Conservation (phyloP, 2,113 vertebrate species). For the Alosa alosa region DNA sequence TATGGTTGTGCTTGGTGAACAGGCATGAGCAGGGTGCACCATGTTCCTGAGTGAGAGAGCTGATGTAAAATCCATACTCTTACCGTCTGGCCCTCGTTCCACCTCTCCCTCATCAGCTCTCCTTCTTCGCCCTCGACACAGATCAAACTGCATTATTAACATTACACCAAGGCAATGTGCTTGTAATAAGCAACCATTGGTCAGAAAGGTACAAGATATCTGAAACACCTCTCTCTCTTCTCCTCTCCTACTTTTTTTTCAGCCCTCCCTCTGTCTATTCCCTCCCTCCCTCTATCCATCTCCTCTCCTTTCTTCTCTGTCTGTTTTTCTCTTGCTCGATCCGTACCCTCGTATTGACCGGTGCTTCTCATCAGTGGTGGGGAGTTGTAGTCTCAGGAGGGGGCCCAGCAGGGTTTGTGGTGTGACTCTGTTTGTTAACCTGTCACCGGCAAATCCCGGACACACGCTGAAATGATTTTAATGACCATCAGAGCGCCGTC, state of each 20-base stretch:
- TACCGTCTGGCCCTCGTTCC: not conserved
- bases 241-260: not conserved
- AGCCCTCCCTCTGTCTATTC: not conserved
- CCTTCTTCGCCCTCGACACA: not conserved
- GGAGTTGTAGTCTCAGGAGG: not conserved
- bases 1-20: not conserved
- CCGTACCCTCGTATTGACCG: not conserved
- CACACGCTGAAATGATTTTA: conserved; percentile 18
- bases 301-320: not conserved
- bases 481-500: conserved; percentile 10
- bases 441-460: conserved; percentile 2
- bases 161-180: not conserved
- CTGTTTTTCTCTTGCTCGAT: not conserved
- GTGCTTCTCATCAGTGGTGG: not conserved
- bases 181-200: not conserved
- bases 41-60: not conserved
- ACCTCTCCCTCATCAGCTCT: not conserved
- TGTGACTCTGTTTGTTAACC: conserved; percentile 1
- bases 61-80: not conserved
- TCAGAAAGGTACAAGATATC: not conserved
- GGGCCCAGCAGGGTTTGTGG: not conserved
- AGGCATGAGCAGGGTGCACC: no score
- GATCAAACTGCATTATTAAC: conserved; percentile 13
- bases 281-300: not conserved
- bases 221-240: not conserved